Evolutionary conservation across 2,113 vertebrate genomes (phyloP).

Genomic region (Sylvilagus bachmani): DNA sequence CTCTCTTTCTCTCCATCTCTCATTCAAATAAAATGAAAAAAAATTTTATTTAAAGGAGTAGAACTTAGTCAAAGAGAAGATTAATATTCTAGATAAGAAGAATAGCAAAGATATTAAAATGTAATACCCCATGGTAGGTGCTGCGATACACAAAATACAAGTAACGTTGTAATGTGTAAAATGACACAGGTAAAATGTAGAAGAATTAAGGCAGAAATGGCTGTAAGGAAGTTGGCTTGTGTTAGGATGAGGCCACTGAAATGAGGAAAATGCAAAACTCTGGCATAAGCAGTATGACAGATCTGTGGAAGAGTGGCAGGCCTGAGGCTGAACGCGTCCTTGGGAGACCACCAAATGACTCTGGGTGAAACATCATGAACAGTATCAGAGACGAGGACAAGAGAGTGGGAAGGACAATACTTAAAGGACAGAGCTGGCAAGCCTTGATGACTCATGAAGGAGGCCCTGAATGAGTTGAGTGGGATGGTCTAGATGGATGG

Average conservation of each 20-base stretch:
- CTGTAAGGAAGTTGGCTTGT: neutral
- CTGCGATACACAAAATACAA: neutral
- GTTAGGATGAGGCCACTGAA: neutral
- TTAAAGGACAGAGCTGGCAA: neutral
- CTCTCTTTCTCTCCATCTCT: neutral
- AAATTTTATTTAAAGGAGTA: neutral
- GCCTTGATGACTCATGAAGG: neutral
- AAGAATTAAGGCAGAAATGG: neutral
- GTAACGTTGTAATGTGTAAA: neutral
- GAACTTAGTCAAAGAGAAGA: conserved; percentile 23
- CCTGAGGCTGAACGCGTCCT: neutral
- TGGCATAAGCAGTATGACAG: neutral
- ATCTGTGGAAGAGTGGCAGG: neutral
- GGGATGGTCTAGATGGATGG: neutral
- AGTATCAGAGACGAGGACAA: neutral
- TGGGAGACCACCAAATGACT: neutral
- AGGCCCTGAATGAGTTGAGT: too few species aligned
- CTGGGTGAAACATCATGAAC: neutral
- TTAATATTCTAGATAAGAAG: neutral
- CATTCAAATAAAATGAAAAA: too few species aligned
- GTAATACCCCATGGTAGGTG: neutral
- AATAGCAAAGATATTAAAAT: neutral
- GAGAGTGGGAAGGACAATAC: neutral
- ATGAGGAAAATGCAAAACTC: neutral
- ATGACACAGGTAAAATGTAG: neutral